Base-by-base conservation (phyloP, 2,888 invertebrate species). In the Axea sp. region DNA sequence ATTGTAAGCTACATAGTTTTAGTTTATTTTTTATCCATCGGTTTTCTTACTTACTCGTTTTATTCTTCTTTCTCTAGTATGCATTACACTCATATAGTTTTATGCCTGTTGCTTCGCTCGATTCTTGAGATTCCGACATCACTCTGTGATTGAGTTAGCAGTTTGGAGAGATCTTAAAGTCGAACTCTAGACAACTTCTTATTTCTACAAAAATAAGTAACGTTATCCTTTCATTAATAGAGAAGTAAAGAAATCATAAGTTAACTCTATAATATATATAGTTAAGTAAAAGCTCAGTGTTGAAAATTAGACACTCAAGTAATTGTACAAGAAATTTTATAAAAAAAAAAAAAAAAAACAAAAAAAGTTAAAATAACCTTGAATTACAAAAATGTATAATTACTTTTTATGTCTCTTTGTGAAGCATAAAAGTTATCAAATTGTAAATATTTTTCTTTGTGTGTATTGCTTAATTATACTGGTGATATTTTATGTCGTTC, bases 91-190 rank as follows among this genome's bases (percentile, higher is more conserved):
- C 67, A 60, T 68, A 71, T 47, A 72, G 55, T 64, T 76, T 73
- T 35, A 43, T 73, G 72, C 75, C 72, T 75, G 75, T 75, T 75
- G 73, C 73, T 69, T 76, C 75, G 59, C 57, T 65, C 59, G 65
- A 30, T 60, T 68, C 75, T 64, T 51, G 45, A 60, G 69, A 60
- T 62, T 60, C 64, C 67, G 35, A 59, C 75, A 72, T 73, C 75
- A 67, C 68, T 75, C 64, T 47, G 59, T 73, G 65, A 75, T 75
- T 75, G 49, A 68, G 75, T 75, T 75, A 73, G 59, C 43, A 75
- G 73, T 73, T 75, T 65, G 68, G 45, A 73, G 69, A 65, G 67
- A 73, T 60, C 68, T 75, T 73, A 73, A 75, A 75, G 73, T 60
- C 49, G 75, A 75, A 73, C 68, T 75, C 41, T 30, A 41, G 22